These are phyloP conservation scores for Daktulosphaira vitifoliae DNA, from an alignment of 1,140 invertebrate genomes.

Conservation along the genomic window DNA sequence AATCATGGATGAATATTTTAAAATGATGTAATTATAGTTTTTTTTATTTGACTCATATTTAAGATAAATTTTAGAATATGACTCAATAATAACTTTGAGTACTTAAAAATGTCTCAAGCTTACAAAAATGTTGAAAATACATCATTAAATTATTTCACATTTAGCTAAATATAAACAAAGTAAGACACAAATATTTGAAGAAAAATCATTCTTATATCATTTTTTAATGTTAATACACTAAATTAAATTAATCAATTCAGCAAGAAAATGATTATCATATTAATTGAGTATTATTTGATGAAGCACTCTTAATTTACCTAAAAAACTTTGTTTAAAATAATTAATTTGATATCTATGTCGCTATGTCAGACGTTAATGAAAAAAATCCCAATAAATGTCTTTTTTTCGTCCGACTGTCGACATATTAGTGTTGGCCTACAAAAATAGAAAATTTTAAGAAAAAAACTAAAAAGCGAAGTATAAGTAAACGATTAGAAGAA, in stretches of 20 bases:
- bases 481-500: constrained; percentile 12
- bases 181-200: too few relatives aligned
- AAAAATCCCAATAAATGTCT: constrained; percentile 33
- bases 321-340: constrained; percentile 19
- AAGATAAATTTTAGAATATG: too few relatives aligned
- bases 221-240: constrained; percentile 9
- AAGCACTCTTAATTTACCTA: constrained; percentile 15
- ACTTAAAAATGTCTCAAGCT: too few relatives aligned
- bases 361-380: constrained; percentile 24
- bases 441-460: constrained; percentile 15
- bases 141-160: too few relatives aligned
- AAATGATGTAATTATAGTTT: too few relatives aligned
- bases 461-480: constrained; percentile 22
- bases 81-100: too few relatives aligned
- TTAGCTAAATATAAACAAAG: too few relatives aligned
- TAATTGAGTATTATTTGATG: not conserved
- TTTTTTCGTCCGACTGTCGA: constrained; percentile 31
- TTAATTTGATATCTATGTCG: constrained; percentile 25
- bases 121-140: too few relatives aligned
- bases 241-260: constrained; percentile 15
- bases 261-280: constrained; percentile 14
- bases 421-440: constrained; percentile 30
- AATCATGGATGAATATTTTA: too few relatives aligned
- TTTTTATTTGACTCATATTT: too few relatives aligned
- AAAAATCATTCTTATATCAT: too few relatives aligned